Evolutionary conservation across 2,797 vertebrate species (phyloP).

Genomic region (Epinephelus coioides): DNA sequence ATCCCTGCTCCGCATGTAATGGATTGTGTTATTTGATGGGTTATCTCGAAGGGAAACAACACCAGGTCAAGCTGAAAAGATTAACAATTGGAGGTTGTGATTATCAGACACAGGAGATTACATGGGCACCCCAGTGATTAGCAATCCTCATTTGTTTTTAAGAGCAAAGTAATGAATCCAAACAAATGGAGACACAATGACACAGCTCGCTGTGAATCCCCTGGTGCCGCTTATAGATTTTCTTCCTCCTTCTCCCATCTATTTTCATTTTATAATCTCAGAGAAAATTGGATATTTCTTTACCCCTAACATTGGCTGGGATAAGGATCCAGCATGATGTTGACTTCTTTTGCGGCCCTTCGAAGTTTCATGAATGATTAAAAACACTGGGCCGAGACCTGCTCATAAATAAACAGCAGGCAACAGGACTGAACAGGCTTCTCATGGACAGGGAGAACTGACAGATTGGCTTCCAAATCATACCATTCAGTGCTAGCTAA

Average conservation of each 20-base stretch:
- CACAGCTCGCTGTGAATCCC: constrained; percentile 2
- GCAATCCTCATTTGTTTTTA: constrained; percentile 46
- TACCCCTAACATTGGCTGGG: constrained; percentile 46
- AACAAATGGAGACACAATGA: constrained; percentile 30
- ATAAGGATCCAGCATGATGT: constrained; percentile 76
- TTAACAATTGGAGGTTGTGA: constrained; percentile 57
- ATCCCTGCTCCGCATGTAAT: constrained; percentile 39
- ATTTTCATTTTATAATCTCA: constrained; percentile 53
- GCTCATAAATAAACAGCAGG: constrained; percentile 89
- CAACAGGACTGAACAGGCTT: constrained; percentile 77
- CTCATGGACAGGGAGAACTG: constrained; percentile 77
- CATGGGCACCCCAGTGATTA: constrained; percentile 52
- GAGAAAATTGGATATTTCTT: constrained; percentile 64
- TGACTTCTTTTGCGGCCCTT: constrained; percentile 79
- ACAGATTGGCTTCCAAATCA: constrained; percentile 82
- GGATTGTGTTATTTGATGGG: constrained; percentile 58
- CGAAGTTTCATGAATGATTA: constrained; percentile 88
- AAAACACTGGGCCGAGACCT: constrained; percentile 80
- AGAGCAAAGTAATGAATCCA: constrained; percentile 38
- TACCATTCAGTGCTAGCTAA: constrained; percentile 78
- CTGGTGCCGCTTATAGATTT: constrained; percentile 57
- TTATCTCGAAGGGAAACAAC: constrained; percentile 57
- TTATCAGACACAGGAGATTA: constrained; percentile 61
- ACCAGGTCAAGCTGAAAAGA: constrained; percentile 65
- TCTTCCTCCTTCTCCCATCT: constrained; percentile 27